Evolutionary conservation across 2,888 invertebrate species (phyloP).

Genomic region (Ceraclea dissimilis): DNA sequence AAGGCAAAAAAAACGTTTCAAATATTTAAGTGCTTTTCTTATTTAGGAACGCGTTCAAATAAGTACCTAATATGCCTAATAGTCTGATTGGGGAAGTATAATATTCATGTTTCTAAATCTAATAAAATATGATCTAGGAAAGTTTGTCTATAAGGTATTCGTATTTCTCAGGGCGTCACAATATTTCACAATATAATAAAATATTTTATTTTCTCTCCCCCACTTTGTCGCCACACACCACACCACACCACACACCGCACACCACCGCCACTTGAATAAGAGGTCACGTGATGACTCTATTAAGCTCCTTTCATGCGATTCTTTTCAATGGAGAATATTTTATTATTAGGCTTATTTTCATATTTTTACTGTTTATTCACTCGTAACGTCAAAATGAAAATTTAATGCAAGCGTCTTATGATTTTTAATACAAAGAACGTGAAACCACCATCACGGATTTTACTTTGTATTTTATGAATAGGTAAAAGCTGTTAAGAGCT

Average conservation of each 20-base stretch:
- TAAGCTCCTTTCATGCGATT: background rate
- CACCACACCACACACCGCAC: background rate
- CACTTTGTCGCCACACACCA: background rate
- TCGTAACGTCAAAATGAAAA: constrained; percentile 1
- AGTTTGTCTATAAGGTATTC: too few relatives aligned
- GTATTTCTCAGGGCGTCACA: too few relatives aligned
- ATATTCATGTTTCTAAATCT: too few relatives aligned
- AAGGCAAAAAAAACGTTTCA: too few relatives aligned
- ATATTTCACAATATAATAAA: too few relatives aligned
- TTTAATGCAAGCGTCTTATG: background rate
- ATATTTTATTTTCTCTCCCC: background rate
- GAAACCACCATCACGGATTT: background rate
- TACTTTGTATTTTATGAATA: background rate
- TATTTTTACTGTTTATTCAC: constrained; percentile 1
- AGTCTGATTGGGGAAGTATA: too few relatives aligned
- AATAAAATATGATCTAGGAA: too few relatives aligned
- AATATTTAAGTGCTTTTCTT: too few relatives aligned
- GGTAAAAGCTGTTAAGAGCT: background rate
- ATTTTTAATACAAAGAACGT: background rate
- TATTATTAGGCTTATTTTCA: constrained; percentile 2
- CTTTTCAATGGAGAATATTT: constrained; percentile 1
- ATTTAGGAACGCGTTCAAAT: too few relatives aligned
- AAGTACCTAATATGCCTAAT: too few relatives aligned
- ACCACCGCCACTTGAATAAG: background rate
- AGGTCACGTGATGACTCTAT: constrained; percentile 1